phyloP scores from a whole-genome alignment of 1,140 invertebrate genomes.

The Anastrepha ludens region DNA sequence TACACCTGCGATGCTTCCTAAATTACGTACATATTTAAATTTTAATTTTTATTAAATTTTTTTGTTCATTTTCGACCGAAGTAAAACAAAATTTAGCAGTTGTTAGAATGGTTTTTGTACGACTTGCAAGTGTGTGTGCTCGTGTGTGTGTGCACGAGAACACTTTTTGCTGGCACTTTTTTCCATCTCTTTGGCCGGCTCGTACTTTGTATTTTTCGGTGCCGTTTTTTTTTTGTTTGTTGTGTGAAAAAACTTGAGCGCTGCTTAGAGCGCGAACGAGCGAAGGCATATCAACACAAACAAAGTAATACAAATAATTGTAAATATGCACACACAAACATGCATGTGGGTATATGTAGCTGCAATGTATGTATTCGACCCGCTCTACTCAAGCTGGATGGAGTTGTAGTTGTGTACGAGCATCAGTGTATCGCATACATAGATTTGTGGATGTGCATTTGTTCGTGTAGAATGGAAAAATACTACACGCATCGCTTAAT shows the following conservation, averaged over 20 bases:
- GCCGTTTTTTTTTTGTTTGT: neutral
- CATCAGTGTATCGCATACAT: neutral
- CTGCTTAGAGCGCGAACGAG: conserved; percentile 18
- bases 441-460: neutral
- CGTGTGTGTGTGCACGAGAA: neutral
- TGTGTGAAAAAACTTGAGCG: neutral
- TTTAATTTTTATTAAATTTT: too few relatives aligned
- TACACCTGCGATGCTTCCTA: too few relatives aligned
- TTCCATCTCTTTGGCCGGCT: neutral
- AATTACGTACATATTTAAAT: too few relatives aligned
- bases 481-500: conserved; percentile 56
- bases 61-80: too few relatives aligned
- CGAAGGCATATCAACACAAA: neutral
- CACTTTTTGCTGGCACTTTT: neutral
- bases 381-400: conserved; percentile 4
- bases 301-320: neutral
- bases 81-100: too few relatives aligned
- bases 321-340: too few relatives aligned
- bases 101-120: neutral
- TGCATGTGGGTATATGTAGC: neutral
- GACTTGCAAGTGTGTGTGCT: neutral
- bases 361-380: neutral
- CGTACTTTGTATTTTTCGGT: conserved; percentile 16
- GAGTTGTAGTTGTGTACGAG: neutral
- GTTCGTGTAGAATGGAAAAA: conserved; percentile 53